Evolutionary conservation across 2,797 vertebrate genomes (phyloP), one percentile per base, ranked within the genome.

Genomic region (Syngnathus acus): DNA sequence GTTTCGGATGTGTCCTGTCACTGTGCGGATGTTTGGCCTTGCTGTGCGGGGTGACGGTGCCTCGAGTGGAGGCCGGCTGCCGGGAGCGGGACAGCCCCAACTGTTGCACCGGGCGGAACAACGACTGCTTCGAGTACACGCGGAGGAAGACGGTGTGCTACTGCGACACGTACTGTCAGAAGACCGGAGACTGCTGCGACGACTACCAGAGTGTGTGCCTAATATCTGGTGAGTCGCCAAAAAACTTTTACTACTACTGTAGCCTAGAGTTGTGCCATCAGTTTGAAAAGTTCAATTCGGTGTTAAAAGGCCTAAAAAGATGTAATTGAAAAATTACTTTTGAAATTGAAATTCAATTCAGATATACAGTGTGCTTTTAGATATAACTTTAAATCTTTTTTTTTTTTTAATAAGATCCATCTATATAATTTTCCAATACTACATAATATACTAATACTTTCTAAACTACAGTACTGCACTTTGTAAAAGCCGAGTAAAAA

Each of bases 161-260:
- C 87, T 95, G 94, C 42, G 93, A 95, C 67, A 87, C 91, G 0
- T 94, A 95, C 84, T 95, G 94, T 48, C 84, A 89, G 78, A 91
- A 90, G 75, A 94, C 89, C 0, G 84, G 92, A 0, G 93, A 94
- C 86, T 93, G 92, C 75, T 92, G 91, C 57, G 90, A 90, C 50
- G 92, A 94, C 78, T 94, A 93, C 48, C 83, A 71, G 0, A 62
- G 67, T 0, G 83, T 82, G 23, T 95, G 93, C 66, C 92, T 83
- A 69, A 86, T 73, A 23, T 89, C 91, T 3, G 91, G 93, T 94
- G 89, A 93, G 93, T 83, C 61, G 48, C 37, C 5, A 6, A 50
- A 19, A 0, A 21, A 17, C 26, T 16, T 16, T 43, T 58, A 37
- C 14, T 17, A 23, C 6, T 48, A 19, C 17, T 47, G 48, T 8